Conservation (phyloP, 2,888 invertebrate genomes). For the Pterobdella sp. region DNA sequence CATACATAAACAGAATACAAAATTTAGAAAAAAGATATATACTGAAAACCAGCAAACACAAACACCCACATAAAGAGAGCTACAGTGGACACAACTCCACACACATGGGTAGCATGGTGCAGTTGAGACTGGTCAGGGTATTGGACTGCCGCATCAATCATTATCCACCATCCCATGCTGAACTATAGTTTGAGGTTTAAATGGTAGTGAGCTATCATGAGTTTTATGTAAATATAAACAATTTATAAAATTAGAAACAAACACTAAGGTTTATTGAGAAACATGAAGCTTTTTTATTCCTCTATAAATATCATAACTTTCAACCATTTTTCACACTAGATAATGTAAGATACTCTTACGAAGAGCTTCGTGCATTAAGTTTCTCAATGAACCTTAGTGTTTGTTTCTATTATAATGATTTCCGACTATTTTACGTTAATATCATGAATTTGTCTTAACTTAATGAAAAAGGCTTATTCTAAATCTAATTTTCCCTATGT, state of each 20-base stretch:
- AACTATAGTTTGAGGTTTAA: slow-evolving; percentile 56
- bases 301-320: too few species aligned
- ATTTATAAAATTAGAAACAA: background rate
- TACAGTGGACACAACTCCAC: slow-evolving; percentile 85
- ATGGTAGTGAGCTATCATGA: too few species aligned
- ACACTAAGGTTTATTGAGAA: too few species aligned
- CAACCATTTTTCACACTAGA: too few species aligned
- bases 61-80: slow-evolving; percentile 77
- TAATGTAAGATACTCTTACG: too few species aligned
- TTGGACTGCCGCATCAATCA: slow-evolving; percentile 82
- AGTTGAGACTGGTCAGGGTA: slow-evolving; percentile 58
- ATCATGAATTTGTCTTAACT: background rate
- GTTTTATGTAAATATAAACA: background rate
- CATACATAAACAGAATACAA: background rate
- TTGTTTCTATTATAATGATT: too few species aligned
- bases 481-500: background rate
- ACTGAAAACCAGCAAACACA: background rate
- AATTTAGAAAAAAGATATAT: background rate
- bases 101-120: slow-evolving; percentile 68
- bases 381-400: too few species aligned
- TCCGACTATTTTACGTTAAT: too few species aligned
- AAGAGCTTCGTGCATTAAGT: too few species aligned
- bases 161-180: slow-evolving; percentile 94
- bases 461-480: background rate
- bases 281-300: too few species aligned